Conservation (phyloP, 1,140 invertebrate genomes). For the Drosophila gunungcola region DNA sequence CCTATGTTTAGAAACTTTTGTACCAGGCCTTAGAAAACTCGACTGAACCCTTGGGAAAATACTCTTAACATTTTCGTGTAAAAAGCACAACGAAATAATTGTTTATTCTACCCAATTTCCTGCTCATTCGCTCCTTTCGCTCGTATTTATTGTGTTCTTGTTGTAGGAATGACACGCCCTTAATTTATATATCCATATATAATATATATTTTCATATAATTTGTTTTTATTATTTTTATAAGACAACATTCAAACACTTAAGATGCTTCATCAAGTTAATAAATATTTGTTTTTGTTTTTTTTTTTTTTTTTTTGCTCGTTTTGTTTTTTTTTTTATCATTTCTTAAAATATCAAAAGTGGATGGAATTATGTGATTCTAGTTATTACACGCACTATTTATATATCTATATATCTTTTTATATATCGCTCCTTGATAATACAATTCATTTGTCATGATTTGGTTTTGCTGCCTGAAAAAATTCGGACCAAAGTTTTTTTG, state of each 20-base stretch:
- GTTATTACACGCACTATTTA: slow-evolving; percentile 72
- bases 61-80: slow-evolving; percentile 40
- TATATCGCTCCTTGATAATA: slow-evolving; percentile 49
- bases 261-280: slow-evolving; percentile 61
- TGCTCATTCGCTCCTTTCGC: slow-evolving; percentile 7
- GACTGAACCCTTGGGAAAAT: slow-evolving; percentile 19
- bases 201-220: slow-evolving; percentile 44
- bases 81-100: slow-evolving; percentile 53
- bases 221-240: slow-evolving; percentile 31
- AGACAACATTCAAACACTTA: slow-evolving; percentile 74
- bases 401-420: slow-evolving; percentile 45
- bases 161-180: slow-evolving; percentile 44
- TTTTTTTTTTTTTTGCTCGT: slow-evolving; percentile 37
- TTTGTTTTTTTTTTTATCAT: slow-evolving; percentile 50
- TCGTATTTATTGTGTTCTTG: slow-evolving; percentile 32
- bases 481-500: slow-evolving; percentile 35
- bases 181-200: slow-evolving; percentile 28
- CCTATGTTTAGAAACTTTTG: slow-evolving; percentile 30
- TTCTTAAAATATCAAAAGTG: slow-evolving; percentile 81
- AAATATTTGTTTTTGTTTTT: slow-evolving; percentile 52
- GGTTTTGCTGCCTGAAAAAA: slow-evolving; percentile 41
- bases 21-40: slow-evolving; percentile 24
- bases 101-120: slow-evolving; percentile 11
- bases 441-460: slow-evolving; percentile 44
- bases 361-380: slow-evolving; percentile 83